Evolutionary conservation across 2,888 invertebrate genomes (phyloP), one percentile per base, ranked within the genome.

Genomic region (Leptopilina myrica): DNA sequence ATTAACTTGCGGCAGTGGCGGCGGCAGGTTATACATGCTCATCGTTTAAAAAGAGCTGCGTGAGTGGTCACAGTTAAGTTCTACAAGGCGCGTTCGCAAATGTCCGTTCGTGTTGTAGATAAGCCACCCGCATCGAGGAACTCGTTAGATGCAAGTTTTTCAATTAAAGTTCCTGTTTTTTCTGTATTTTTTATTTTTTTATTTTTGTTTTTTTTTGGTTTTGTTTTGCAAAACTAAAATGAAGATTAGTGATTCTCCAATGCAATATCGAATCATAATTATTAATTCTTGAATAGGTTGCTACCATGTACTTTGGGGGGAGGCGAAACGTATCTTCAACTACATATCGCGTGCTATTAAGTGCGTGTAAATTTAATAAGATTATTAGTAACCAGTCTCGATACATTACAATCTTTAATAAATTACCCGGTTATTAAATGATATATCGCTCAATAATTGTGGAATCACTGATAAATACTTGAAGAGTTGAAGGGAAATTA

Each of bases 121-220:
- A 73, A 73, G 73, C 73, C 73, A 73, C 73, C 73, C 73, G 73
- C 73, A 73, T 56, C 73, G 73, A n/a, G 33, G 33, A 73, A 73
- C 73, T 73, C 56, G 73, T 73, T 73, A 56, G 56, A 53, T 53
- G 53, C 40, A 53, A 56, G 40, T 73, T 73, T 33, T 73, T 56
- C 33, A 73, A 73, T 73, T 53, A 73, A 73, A 33, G 14, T 73
- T 73, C 73, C 33, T 26, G 9, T 26, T 73, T 56, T n/a, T 40
- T n/a, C 33, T 33, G 33, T 33, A 33, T 33, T 33, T 33, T 33
- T 33, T 33, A 2, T 1, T 0, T 33, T 33, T 33, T 33, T 33
- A 2, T 2, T 33, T 33, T 33, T 33, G 1, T 1, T 3, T 33
- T 33, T 33, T 33, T 5, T 33, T 49, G 1, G 20, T 20, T 20